These are phyloP conservation scores for Schlechtendalia chinensis DNA, from an alignment of 1,140 invertebrate species.

Conservation along the genomic window DNA sequence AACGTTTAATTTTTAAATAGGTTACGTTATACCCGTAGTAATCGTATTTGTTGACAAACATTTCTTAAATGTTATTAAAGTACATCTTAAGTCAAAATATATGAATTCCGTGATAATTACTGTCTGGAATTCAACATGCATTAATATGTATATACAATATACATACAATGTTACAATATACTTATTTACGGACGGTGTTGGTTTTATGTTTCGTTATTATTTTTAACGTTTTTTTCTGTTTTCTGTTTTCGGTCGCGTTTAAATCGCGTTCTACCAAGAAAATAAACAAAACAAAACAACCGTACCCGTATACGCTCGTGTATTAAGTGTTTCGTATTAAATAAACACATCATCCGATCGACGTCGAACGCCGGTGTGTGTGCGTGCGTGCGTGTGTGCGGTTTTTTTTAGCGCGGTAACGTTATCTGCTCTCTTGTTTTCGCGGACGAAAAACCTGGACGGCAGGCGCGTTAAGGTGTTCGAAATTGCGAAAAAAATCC, in stretches of 20 bases:
- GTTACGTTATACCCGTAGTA: neutral
- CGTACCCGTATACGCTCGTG: no score
- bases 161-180: neutral
- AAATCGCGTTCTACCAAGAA: neutral
- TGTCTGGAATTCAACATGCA: no score
- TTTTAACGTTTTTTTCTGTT: neutral
- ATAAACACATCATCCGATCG: no score
- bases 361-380: no score
- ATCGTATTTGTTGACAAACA: conserved; percentile 6
- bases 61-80: conserved; percentile 10
- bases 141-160: neutral
- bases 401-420: neutral
- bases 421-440: neutral
- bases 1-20: conserved; percentile 21
- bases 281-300: conserved; percentile 1
- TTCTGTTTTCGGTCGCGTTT: neutral
- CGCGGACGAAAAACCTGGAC: neutral
- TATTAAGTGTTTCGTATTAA: no score
- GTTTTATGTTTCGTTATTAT: conserved; percentile 6
- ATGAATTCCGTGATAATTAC: neutral
- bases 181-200: neutral
- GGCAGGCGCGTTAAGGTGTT: no score
- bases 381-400: neutral
- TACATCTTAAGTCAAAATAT: neutral
- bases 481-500: no score